Conservation (phyloP, 2,888 invertebrate species). For the Hoplodrina blanda region DNA sequence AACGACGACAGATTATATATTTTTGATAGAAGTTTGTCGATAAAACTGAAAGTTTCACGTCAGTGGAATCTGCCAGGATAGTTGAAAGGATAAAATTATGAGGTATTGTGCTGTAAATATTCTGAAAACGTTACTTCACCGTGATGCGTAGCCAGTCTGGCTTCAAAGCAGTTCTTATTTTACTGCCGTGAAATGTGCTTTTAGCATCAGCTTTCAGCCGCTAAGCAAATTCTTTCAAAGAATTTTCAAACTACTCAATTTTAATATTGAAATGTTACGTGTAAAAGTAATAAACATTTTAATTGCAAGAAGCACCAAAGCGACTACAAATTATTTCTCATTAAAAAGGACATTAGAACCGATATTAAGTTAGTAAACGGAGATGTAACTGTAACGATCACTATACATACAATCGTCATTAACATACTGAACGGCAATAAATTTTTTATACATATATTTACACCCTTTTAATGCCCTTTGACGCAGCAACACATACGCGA, state of each 20-base stretch:
- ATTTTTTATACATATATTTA: conserved; percentile 77
- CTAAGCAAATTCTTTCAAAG: conserved; percentile 10
- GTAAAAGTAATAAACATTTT: conserved; percentile 1
- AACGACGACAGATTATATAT: conserved; percentile 30
- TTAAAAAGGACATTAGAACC: conserved; percentile 34
- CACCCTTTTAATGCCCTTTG: conserved; percentile 82
- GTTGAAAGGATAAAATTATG: background rate
- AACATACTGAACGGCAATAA: conserved; percentile 62
- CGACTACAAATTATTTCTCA: background rate
- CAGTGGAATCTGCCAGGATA: background rate
- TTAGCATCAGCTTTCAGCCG: conserved; percentile 21
- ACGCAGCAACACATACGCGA: conserved; percentile 80
- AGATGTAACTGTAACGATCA: conserved; percentile 63
- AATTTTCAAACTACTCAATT: conserved; percentile 19
- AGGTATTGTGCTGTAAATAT: conserved; percentile 28
- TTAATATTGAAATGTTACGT: conserved; percentile 19
- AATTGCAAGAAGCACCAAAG: background rate
- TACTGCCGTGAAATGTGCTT: conserved; percentile 43
- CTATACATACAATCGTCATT: conserved; percentile 68
- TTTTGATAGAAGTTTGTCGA: conserved; percentile 41
- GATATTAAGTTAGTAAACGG: conserved; percentile 21
- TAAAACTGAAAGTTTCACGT: conserved; percentile 44
- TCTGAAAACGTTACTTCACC: conserved; percentile 22
- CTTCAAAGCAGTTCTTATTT: conserved; percentile 41
- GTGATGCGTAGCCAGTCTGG: conserved; percentile 30